Percentiles rank a stretch among this genome's conserved stretches.
phyloP scores from a whole-genome alignment of 2,113 vertebrate species.

The Salvelinus sp. region DNA sequence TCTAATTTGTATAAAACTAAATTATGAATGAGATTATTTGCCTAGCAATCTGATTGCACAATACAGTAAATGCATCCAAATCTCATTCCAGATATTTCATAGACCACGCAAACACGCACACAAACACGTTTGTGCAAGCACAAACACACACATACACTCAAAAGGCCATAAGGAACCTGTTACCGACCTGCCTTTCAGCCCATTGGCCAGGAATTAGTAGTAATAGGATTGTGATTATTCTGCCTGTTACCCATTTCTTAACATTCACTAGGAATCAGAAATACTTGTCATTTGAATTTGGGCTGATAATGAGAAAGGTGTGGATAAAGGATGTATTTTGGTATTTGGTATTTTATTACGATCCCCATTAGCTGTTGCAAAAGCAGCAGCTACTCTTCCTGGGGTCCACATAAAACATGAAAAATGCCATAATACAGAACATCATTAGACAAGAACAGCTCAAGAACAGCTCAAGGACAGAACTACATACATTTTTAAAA shows the following conservation, averaged over 20 bases:
- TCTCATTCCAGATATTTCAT: constrained; percentile 61
- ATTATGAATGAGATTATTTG: constrained; percentile 45
- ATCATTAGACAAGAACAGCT: too few species aligned
- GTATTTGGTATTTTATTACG: too few species aligned
- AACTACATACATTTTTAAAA: too few species aligned
- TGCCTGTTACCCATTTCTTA: constrained; percentile 10
- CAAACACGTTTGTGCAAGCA: too few species aligned
- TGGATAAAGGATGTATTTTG: not conserved
- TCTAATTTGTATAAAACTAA: constrained; percentile 56
- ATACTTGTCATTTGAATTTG: constrained; percentile 13
- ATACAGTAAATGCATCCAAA: constrained; percentile 50
- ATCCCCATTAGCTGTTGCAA: too few species aligned
- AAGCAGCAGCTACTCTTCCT: too few species aligned
- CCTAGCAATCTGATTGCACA: constrained; percentile 45
- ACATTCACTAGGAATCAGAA: not conserved
- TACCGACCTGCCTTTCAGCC: constrained; percentile 60
- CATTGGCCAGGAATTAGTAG: constrained; percentile 42
- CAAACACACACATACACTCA: too few species aligned
- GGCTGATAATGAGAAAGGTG: not conserved
- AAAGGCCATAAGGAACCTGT: constrained; percentile 28
- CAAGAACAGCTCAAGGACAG: too few species aligned
- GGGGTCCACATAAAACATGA: too few species aligned
- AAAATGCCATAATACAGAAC: too few species aligned
- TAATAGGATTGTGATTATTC: constrained; percentile 42
- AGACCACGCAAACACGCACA: not conserved